Conservation (phyloP, 2,113 vertebrate genomes). For the Rhynchomys soricoides region DNA sequence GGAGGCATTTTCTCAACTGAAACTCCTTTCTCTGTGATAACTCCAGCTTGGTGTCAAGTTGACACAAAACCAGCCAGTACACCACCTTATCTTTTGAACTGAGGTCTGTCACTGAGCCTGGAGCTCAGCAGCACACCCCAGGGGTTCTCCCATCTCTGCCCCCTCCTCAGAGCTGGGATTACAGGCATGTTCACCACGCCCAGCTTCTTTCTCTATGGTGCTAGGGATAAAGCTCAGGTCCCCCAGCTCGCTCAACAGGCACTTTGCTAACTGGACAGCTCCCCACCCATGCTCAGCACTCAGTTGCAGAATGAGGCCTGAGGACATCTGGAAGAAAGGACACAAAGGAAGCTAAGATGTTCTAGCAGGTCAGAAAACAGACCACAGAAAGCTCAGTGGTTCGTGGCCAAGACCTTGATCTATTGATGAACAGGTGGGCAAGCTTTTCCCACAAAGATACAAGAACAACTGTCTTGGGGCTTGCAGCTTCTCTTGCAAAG, state of each 20-base stretch:
- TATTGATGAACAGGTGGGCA: too few species aligned
- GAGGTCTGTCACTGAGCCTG: not conserved
- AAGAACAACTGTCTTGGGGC: not conserved
- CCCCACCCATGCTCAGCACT: too few species aligned
- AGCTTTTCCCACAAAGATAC: not conserved
- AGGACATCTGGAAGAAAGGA: not conserved
- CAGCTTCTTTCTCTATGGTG: not conserved
- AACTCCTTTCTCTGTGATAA: too few species aligned
- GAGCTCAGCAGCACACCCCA: not conserved
- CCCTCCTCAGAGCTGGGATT: not conserved
- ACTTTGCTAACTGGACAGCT: not conserved
- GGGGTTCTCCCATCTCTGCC: not conserved
- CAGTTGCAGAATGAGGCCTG: not conserved
- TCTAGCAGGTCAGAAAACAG: not conserved
- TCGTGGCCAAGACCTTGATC: not conserved
- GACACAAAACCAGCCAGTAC: too few species aligned
- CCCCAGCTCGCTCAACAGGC: too few species aligned
- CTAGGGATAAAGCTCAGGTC: not conserved
- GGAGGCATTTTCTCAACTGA: too few species aligned
- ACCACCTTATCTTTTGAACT: not conserved
- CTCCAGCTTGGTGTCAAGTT: too few species aligned
- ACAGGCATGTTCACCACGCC: not conserved
- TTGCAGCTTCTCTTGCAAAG: not conserved
- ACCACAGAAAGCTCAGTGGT: not conserved
- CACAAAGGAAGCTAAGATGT: too few species aligned